Evolutionary conservation across 2,113 vertebrate species (phyloP).

Genomic region (Leptodactylus fuscus): DNA sequence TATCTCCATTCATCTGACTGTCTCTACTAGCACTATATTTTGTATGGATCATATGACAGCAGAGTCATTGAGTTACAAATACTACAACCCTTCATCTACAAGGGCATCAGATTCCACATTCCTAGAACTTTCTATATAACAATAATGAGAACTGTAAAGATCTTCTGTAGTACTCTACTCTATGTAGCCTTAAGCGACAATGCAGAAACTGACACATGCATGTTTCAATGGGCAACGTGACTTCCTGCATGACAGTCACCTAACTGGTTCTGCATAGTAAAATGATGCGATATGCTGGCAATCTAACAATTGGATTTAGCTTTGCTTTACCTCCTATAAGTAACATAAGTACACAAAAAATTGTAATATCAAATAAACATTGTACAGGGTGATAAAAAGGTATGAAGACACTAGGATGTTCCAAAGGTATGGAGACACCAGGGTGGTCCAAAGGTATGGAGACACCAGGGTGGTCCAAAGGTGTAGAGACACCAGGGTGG

Average conservation of each 20-base stretch:
- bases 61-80: not conserved
- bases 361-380: too few relatives aligned
- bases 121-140: not conserved
- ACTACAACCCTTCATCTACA: not conserved
- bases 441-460: too few relatives aligned
- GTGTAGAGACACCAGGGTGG: too few relatives aligned
- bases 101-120: not conserved
- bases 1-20: not conserved
- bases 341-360: not conserved
- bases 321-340: not conserved
- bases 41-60: not conserved
- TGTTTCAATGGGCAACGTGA: not conserved
- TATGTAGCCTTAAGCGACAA: not conserved
- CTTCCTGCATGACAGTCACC: conserved; percentile 5
- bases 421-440: too few relatives aligned
- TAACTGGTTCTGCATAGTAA: not conserved
- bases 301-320: too few relatives aligned
- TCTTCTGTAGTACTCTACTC: not conserved
- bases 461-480: too few relatives aligned
- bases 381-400: too few relatives aligned
- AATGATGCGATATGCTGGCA: too few relatives aligned
- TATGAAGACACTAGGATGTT: too few relatives aligned
- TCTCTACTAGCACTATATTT: not conserved
- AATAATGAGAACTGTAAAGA: not conserved
- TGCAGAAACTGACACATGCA: conserved; percentile 1